Evolutionary conservation across 1,140 invertebrate genomes (phyloP), one percentile per base, ranked within the genome.

Genomic region (Hycleus cichorii): DNA sequence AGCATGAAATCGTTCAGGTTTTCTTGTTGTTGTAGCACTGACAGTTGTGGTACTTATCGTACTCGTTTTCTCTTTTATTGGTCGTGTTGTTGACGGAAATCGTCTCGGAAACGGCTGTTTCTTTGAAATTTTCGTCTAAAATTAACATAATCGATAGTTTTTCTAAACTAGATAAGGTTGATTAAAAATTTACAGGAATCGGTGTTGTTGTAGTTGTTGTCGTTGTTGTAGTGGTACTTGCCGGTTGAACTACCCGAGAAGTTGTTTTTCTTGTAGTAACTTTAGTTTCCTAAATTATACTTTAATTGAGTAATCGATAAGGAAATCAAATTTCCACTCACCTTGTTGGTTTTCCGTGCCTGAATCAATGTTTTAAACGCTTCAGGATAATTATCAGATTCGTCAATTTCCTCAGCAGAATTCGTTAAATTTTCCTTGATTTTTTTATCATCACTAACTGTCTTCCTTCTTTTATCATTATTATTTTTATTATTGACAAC

Each of bases 371-470:
- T 69, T 53, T 72, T 73, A 49, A 72, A 73, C 27, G 63, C 58
- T 60, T 68, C 69, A 6, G 72, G 72, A 59, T 73, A 73, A 46
- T 73, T 73, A 54, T 72, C 70, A 11, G 63, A 59, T 39, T 72
- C 72, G 18, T 63, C 67, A 18, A 71, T 61, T 6, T 70, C 65
- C 43, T 73, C 72, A 43, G 68, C 64, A 24, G 58, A 63, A 49
- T 42, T 59, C 26, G 60, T 48, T 12, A 58, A 25, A 10, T 39
- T 26, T n/a, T 47, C 43, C 38, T 65, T 67, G 24, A 59, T 67
- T 11, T 59, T 62, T 0, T 27, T 43, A 12, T 39, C 50, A 32
- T 44, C 42, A 59, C 40, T 47, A 58, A 48, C 40, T 67, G 65
- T 44, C 63, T 67, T 5, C n/a, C 46, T 10, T 63, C 64, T 51